These are phyloP conservation scores for Leptonema lineaticorne DNA, from an alignment of 1,140 invertebrate genomes.

Conservation along the genomic window DNA sequence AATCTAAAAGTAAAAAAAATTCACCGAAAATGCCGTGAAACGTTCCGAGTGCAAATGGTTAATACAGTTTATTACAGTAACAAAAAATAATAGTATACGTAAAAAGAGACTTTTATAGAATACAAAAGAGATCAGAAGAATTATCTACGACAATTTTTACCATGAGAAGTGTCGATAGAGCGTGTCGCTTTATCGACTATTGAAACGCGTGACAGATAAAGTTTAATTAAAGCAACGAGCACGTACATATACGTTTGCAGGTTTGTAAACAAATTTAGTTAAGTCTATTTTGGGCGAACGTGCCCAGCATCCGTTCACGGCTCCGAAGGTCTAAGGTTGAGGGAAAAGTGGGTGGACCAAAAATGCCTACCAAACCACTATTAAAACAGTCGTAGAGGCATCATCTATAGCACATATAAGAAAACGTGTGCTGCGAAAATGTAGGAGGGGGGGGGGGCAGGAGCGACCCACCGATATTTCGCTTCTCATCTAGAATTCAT, in stretches of 20 bases:
- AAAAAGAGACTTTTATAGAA: too few relatives aligned
- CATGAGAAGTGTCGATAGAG: too few relatives aligned
- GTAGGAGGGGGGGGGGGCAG: neutral
- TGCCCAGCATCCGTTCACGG: neutral
- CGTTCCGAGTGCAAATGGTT: too few relatives aligned
- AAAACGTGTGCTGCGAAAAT: neutral
- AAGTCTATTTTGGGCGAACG: constrained; percentile 14
- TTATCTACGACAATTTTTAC: too few relatives aligned
- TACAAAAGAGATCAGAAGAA: too few relatives aligned
- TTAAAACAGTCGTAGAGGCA: constrained; percentile 6
- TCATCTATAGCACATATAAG: too few relatives aligned
- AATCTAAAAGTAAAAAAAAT: too few relatives aligned
- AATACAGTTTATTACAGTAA: too few relatives aligned
- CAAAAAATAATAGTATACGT: too few relatives aligned
- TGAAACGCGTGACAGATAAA: neutral
- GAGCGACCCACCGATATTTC: neutral
- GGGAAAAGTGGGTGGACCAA: neutral
- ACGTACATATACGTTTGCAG: neutral
- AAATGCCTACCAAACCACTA: neutral
- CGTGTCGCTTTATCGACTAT: neutral
- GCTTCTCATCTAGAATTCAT: constrained; percentile 9
- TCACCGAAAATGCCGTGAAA: too few relatives aligned
- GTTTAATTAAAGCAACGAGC: constrained; percentile 6
- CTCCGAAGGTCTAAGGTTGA: too few relatives aligned
- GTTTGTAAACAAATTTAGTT: constrained; percentile 24